These are phyloP conservation scores for Hofmannophila pseudospretella DNA, from an alignment of 2,888 invertebrate genomes.

Conservation along the genomic window DNA sequence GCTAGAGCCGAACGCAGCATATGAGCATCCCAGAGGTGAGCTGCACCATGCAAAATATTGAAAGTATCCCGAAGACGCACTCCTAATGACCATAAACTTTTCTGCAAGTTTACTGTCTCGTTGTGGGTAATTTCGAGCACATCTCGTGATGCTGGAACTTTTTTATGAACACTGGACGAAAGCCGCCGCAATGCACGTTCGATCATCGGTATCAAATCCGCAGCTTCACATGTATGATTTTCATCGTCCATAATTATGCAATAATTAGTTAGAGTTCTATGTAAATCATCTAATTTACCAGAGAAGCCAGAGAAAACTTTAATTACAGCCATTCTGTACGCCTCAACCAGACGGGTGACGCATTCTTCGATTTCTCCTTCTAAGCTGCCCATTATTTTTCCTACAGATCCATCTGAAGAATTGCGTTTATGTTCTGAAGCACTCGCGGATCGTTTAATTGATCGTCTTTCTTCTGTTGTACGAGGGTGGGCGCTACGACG, in stretches of 20 bases:
- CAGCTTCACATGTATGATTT: slow-evolving; percentile 11
- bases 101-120: slow-evolving; percentile 37
- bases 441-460: slow-evolving; percentile 23
- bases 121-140: slow-evolving; percentile 24
- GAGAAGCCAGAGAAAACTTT: slow-evolving; percentile 38
- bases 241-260: slow-evolving; percentile 15
- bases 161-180: slow-evolving; percentile 18
- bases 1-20: slow-evolving; percentile 49
- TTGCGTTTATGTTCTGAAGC: slow-evolving; percentile 12
- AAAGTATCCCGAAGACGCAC: slow-evolving; percentile 49
- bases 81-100: slow-evolving; percentile 42
- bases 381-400: slow-evolving; percentile 20
- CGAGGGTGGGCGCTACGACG: slow-evolving; percentile 26
- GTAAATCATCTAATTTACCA: slow-evolving; percentile 34
- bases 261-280: slow-evolving; percentile 27
- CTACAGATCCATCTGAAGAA: slow-evolving; percentile 15
- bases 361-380: slow-evolving; percentile 31
- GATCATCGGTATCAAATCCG: slow-evolving; percentile 29
- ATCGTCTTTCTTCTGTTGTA: slow-evolving; percentile 17
- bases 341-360: slow-evolving; percentile 35
- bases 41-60: slow-evolving; percentile 44
- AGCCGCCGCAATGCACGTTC: slow-evolving; percentile 27
- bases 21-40: slow-evolving; percentile 58
- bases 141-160: slow-evolving; percentile 13
- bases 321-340: slow-evolving; percentile 40